Evolutionary conservation across 30 jellyfish, hydroid and myxozoan species (phyloP).

Genomic region (Pelagia noctiluca): DNA sequence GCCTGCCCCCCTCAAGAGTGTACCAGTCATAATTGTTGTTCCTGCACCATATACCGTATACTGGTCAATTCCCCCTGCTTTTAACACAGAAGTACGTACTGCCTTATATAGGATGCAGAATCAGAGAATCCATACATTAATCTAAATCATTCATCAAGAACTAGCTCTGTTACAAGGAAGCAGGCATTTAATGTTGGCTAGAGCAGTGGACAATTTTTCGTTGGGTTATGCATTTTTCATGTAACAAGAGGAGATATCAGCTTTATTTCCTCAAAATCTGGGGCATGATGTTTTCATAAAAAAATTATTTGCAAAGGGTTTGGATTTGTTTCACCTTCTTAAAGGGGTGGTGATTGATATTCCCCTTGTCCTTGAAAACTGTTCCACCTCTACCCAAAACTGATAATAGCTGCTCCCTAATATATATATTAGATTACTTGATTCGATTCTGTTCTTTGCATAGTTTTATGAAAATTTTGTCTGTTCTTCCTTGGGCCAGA

Average conservation of each 20-base stretch:
- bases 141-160: conserved; percentile 1
- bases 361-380: conserved; percentile 3
- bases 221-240: conserved; percentile 2
- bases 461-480: background rate
- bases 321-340: conserved; percentile 3
- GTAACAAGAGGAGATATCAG: conserved; percentile 1
- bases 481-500: conserved; percentile 7
- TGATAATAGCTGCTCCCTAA: conserved; percentile 5
- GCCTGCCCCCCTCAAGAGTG: conserved; percentile 9
- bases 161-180: conserved; percentile 3
- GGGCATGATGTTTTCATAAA: conserved; percentile 3
- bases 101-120: conserved; percentile 5
- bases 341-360: background rate
- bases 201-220: conserved; percentile 2
- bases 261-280: conserved; percentile 2
- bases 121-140: background rate
- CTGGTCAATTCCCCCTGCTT: conserved; percentile 7
- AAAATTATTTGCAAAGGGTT: conserved; percentile 1
- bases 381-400: conserved; percentile 1
- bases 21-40: conserved; percentile 2
- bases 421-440: background rate
- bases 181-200: conserved; percentile 5
- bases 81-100: conserved; percentile 3
- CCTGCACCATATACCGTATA: conserved; percentile 6
- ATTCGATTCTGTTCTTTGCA: conserved; percentile 1